These are phyloP conservation scores for Drosophila micromelanica DNA, from an alignment of 1,140 invertebrate genomes.

Conservation along the genomic window DNA sequence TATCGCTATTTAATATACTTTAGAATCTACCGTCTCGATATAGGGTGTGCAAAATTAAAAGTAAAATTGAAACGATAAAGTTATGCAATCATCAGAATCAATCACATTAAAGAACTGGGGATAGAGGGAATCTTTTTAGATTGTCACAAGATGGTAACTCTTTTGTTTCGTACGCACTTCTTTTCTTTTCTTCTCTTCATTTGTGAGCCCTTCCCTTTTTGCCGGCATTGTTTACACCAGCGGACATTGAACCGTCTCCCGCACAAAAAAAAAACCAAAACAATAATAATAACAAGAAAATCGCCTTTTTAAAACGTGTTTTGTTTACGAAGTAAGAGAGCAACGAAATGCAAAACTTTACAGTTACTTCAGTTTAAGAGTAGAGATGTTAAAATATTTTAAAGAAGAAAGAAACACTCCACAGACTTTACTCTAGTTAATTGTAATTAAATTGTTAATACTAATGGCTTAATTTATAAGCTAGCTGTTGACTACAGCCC, in stretches of 20 bases:
- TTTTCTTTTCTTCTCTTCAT: background rate
- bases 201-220: background rate
- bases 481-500: too few species aligned
- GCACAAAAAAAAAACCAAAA: conserved; percentile 19
- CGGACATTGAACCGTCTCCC: conserved; percentile 51
- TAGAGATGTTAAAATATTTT: background rate
- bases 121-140: background rate
- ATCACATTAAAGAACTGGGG: too few species aligned
- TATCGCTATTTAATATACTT: too few species aligned
- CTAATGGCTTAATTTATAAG: too few species aligned
- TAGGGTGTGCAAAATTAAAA: background rate
- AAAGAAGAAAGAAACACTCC: background rate
- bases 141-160: background rate
- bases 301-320: conserved; percentile 45
- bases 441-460: background rate
- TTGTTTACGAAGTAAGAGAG: conserved; percentile 51
- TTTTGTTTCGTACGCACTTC: too few species aligned
- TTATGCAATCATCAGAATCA: background rate
- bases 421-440: background rate
- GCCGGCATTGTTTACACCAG: conserved; percentile 10
- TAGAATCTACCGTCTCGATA: background rate
- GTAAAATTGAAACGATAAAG: background rate
- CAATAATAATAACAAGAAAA: conserved; percentile 28
- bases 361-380: conserved; percentile 16
- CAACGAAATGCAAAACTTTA: conserved; percentile 9